phyloP scores from a whole-genome alignment of 2,797 vertebrate genomes.

The Sebastolobus altivelis region DNA sequence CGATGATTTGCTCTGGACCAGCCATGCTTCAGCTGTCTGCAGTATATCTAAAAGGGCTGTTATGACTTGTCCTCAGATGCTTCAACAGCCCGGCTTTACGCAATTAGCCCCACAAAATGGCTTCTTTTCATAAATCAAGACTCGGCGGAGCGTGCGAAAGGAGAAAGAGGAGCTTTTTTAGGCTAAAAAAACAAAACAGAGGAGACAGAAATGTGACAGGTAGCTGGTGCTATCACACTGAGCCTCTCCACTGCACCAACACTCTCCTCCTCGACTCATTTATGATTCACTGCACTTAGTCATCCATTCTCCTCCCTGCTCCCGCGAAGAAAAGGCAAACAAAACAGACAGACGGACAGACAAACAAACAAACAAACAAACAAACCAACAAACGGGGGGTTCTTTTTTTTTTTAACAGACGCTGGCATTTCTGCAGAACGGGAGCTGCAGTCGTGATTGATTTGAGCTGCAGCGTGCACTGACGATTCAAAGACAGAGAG shows the following conservation, averaged over 20 bases:
- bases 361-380: constrained; percentile 31
- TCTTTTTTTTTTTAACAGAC: constrained; percentile 61
- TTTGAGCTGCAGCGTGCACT: constrained; percentile 48
- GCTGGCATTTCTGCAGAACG: constrained; percentile 59
- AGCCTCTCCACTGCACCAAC: constrained; percentile 44
- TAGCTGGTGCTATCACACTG: constrained; percentile 52
- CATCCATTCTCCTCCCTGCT: constrained; percentile 38
- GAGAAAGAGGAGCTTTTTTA: constrained; percentile 13
- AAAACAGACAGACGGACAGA: constrained; percentile 43
- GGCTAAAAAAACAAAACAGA: constrained; percentile 32
- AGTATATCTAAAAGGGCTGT: constrained; percentile 39
- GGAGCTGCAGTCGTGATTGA: constrained; percentile 64
- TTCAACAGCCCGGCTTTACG: constrained; percentile 38
- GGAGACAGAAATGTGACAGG: constrained; percentile 54
- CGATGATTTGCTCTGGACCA: constrained; percentile 19
- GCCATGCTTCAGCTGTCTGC: constrained; percentile 38
- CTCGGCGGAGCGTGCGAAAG: constrained; percentile 7
- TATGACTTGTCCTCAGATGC: constrained; percentile 34
- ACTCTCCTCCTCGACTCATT: constrained; percentile 57
- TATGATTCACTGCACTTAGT: constrained; percentile 73
- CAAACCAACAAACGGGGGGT: constrained; percentile 29
- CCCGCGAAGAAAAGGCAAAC: constrained; percentile 53
- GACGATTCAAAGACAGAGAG: constrained; percentile 45
- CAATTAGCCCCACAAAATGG: constrained; percentile 53
- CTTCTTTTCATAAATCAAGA: constrained; percentile 59